Percentiles rank a stretch among this genome's conserved stretches.
Conservation (phyloP, 2,113 vertebrate species). For the Entosphenus tridentatus region DNA sequence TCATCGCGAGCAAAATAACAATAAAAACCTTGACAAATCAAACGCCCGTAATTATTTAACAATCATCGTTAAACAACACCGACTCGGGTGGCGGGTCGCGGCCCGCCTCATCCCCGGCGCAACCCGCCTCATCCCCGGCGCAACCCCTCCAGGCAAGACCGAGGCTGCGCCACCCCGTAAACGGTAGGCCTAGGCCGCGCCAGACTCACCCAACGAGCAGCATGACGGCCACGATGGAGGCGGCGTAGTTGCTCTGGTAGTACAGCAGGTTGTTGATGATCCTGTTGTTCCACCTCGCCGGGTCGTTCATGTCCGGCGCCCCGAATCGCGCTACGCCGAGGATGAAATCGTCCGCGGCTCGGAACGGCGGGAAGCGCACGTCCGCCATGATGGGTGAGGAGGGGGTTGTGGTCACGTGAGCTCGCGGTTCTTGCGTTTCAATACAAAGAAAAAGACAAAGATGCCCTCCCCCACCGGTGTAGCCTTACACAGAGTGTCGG, state of each 20-base stretch:
- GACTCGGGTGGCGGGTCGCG: too few species aligned
- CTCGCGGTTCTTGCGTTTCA: too few species aligned
- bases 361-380: slow-evolving; percentile 33
- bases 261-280: slow-evolving; percentile 76
- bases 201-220: slow-evolving; percentile 55
- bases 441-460: too few species aligned
- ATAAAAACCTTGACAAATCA: too few species aligned
- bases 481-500: too few species aligned
- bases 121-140: neutral
- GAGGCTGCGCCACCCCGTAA: neutral
- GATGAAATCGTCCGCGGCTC: slow-evolving; percentile 62
- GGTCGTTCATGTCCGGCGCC: slow-evolving; percentile 41
- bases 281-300: slow-evolving; percentile 67
- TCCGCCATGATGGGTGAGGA: slow-evolving; percentile 16
- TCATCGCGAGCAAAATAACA: too few species aligned
- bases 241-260: slow-evolving; percentile 75
- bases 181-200: neutral
- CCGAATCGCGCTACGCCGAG: slow-evolving; percentile 47
- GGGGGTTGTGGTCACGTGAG: too few species aligned
- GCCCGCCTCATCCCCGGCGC: too few species aligned
- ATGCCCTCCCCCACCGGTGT: too few species aligned
- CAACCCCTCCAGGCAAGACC: neutral
- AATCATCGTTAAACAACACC: too few species aligned
- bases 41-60: too few species aligned
- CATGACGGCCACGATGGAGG: slow-evolving; percentile 33